Evolutionary conservation across 2,888 invertebrate species (phyloP), one percentile per base, ranked within the genome.

Genomic region (Antheraea yamamai): DNA sequence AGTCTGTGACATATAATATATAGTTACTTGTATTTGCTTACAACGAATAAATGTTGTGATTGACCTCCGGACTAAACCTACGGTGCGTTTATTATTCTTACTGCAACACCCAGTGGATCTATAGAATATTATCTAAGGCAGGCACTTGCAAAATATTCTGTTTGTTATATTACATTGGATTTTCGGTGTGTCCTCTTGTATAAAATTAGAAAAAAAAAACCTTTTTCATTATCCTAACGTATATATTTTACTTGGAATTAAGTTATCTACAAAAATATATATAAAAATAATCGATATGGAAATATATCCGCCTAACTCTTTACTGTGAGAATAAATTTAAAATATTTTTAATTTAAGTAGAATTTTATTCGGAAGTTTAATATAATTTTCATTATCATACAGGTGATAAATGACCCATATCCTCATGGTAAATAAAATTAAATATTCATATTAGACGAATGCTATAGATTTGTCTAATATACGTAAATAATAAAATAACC

Each of bases 141-240:
- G 78, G 78, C 78, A 82, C 79, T 90, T 92, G 92, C 92, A 92
- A 93, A 93, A 92, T 93, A 92, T 92, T 93, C 91, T 92, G 86
- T 89, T 91, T 79, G 92, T 92, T 92, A 88, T 87, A 84, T 47
- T 47, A 47, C 10, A 64, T 64, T 64, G 77, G 79, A 78, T 70
- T 47, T 73, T 47, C 64, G 68, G 30, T n/a, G 61, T 61, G 61
- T 61, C 20, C 10, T 61, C n/a, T 61, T 61, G 12, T 47, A 47
- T 47, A 47, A 39, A 39, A 47, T 47, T 47, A 47, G 10, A 47
- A 47, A 47, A 47, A 7, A 39, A 47, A 47, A 47, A 12, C 47
- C 0, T 47, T 47, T 47, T 12, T 47, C 12, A 12, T 12, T 47
- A 47, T 47, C 12, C 47, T 47, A 12, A 47, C 47, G 12, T 47